Evolutionary conservation across 2,113 vertebrate genomes (phyloP), one percentile per base, ranked within the genome.

Genomic region (Sceloporus tristichus): DNA sequence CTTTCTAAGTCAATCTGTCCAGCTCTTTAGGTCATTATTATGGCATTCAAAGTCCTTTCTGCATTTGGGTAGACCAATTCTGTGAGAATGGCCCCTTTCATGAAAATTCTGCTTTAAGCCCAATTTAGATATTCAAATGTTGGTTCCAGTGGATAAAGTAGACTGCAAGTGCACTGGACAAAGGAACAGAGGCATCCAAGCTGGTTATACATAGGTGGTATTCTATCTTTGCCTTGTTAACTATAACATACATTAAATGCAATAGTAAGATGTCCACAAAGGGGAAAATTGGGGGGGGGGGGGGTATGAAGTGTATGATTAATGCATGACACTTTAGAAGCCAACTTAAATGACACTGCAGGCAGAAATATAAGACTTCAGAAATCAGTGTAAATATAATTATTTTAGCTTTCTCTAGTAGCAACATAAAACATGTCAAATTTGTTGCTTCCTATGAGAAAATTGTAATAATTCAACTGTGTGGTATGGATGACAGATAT

Each of bases 281-380:
- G 25, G 74, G 89, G 84, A 91, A 76, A 81, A 81, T 23, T n/a
- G 19, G 23, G 68, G 13, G 7, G 59, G 8, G 19, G 23, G 27
- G 14, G 18, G 40, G 19, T 56, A 59, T 79, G 56, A 59, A 53
- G 89, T 66, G 89, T 85, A 87, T 75, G 85, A 90, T 68, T 84
- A 89, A 92, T 93, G 56, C 73, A 81, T 85, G 84, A 81, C 68
- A 89, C 79, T 77, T 82, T 84, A 91, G 40, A 94, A 91, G 89
- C 62, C 75, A 91, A 87, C 79, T 70, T 78, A 56, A 87, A 74
- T 42, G 68, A 92, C 90, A 88, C 84, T 68, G 9, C 40, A 93
- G 70, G 71, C 93, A 75, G 87, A 91, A 91, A 91, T 82, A 90
- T 84, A 85, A 77, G 82, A 54, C 88, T 90, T 71, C 70, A 74